Percentiles rank a stretch among this genome's conserved stretches.
Conservation (phyloP, 2,888 invertebrate species). For the Caenorhabditis sp. region DNA sequence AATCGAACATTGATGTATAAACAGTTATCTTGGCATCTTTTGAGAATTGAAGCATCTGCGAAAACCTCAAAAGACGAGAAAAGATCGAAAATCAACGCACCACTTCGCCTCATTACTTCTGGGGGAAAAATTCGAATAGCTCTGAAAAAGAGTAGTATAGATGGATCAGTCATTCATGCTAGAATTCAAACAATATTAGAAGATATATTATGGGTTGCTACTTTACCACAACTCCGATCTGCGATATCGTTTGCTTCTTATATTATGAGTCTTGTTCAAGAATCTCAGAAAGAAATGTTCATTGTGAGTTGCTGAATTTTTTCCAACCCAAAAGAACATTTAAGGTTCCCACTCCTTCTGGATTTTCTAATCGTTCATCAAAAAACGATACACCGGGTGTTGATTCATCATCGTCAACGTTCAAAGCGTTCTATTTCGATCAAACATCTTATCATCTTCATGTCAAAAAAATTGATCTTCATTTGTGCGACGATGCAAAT, state of each 20-base stretch:
- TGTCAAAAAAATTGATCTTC: slow-evolving; percentile 87
- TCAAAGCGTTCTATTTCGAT: slow-evolving; percentile 83
- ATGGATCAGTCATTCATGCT: slow-evolving; percentile 91
- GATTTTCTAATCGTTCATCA: background rate
- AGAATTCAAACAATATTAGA: slow-evolving; percentile 90
- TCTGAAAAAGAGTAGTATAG: slow-evolving; percentile 85
- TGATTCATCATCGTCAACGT: slow-evolving; percentile 77
- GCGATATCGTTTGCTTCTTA: slow-evolving; percentile 83
- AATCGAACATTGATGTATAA: slow-evolving; percentile 94
- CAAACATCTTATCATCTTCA: slow-evolving; percentile 96
- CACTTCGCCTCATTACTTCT: slow-evolving; percentile 88
- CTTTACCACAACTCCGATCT: slow-evolving; percentile 69
- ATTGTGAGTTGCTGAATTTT: slow-evolving; percentile 10
- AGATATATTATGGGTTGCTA: slow-evolving; percentile 89
- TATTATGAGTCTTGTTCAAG: slow-evolving; percentile 82
- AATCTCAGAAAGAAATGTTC: slow-evolving; percentile 71
- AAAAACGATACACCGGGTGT: slow-evolving; percentile 8
- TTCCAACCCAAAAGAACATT: too few relatives aligned
- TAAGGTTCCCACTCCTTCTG: slow-evolving; percentile 18
- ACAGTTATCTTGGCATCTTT: slow-evolving; percentile 92
- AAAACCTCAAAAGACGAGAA: slow-evolving; percentile 48
- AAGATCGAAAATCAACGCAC: slow-evolving; percentile 72
- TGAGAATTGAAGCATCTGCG: slow-evolving; percentile 75
- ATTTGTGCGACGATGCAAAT: slow-evolving; percentile 86
- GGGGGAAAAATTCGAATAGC: slow-evolving; percentile 92